These are phyloP conservation scores for Tipula helvola DNA, from an alignment of 2,888 invertebrate genomes.

Conservation along the genomic window DNA sequence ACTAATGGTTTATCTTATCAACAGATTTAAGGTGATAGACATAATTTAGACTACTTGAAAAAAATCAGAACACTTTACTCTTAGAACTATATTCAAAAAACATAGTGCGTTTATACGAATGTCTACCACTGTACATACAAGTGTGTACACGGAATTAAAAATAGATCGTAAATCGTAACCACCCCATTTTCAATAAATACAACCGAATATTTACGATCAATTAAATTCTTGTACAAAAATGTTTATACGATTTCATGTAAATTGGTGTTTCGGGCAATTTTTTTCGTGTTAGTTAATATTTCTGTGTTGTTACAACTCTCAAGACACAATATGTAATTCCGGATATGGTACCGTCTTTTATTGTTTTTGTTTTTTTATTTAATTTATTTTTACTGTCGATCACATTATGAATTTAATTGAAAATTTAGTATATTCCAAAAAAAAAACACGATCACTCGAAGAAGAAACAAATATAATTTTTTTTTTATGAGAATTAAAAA, in stretches of 20 bases:
- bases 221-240: neutral
- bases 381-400: neutral
- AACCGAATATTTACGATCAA: neutral
- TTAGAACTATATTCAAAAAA: no score
- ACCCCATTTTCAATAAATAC: neutral
- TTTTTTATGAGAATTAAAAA: neutral
- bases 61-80: no score
- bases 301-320: neutral
- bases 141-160: neutral
- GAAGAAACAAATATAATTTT: neutral
- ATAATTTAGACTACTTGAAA: no score
- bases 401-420: neutral
- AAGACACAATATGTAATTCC: conserved; percentile 4
- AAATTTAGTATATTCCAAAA: neutral
- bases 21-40: no score
- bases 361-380: neutral
- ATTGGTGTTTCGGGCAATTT: neutral
- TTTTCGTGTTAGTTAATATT: neutral
- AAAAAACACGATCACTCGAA: neutral
- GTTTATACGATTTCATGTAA: neutral
- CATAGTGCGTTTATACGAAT: no score
- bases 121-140: no score
- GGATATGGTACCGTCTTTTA: neutral
- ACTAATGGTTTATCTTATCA: no score
- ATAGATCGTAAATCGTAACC: neutral